Conservation (phyloP, 53 echinoderm and acorn worm species). For the Luidia sarsii region DNA sequence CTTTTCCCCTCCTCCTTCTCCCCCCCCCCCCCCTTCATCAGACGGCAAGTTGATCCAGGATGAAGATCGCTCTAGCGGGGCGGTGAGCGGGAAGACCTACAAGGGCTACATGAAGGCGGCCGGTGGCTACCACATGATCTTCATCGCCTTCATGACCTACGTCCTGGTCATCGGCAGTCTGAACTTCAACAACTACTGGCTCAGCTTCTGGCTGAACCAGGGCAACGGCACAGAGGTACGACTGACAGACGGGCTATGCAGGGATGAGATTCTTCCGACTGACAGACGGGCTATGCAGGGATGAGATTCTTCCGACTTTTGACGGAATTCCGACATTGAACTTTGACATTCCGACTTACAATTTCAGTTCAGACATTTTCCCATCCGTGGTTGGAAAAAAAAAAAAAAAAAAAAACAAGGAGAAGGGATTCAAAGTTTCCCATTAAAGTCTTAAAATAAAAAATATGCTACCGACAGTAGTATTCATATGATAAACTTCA, state of each 20-base stretch:
- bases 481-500: too few species aligned
- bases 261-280: too few species aligned
- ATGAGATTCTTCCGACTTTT: too few species aligned
- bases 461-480: too few species aligned
- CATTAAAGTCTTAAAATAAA: too few species aligned
- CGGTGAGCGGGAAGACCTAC: slow-evolving; percentile 83
- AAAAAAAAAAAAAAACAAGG: too few species aligned
- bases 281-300: too few species aligned
- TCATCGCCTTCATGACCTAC: slow-evolving; percentile 74
- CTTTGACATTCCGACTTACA: too few species aligned
- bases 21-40: neutral
- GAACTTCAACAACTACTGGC: slow-evolving; percentile 90
- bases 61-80: slow-evolving; percentile 61
- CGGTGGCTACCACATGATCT: slow-evolving; percentile 78
- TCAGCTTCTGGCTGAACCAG: slow-evolving; percentile 85
- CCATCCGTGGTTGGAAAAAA: neutral
- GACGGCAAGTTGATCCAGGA: slow-evolving; percentile 69
- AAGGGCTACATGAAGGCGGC: slow-evolving; percentile 77
- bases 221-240: slow-evolving; percentile 70
- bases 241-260: neutral
- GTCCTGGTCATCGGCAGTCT: slow-evolving; percentile 80
- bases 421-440: too few species aligned
- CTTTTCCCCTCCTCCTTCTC: too few species aligned
- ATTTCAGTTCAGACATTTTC: neutral
- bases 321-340: too few species aligned